Evolutionary conservation across 1,140 invertebrate genomes (phyloP), one percentile per base, ranked within the genome.

Genomic region (Epicauta chinensis): DNA sequence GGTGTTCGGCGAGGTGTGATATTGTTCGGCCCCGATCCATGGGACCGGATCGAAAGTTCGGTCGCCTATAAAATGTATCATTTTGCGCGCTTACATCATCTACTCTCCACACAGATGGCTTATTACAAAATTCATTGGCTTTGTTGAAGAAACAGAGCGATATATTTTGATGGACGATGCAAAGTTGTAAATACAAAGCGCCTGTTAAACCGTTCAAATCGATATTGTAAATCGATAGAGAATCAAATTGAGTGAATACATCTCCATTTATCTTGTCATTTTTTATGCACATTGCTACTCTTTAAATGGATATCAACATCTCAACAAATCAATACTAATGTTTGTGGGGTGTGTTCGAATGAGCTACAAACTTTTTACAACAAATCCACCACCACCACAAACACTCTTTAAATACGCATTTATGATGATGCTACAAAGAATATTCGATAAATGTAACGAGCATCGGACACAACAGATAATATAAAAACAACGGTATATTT

Each of bases 1-100:
- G 57, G 53, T 65, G 61, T 51, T 53, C 63, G 52, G 41, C 57
- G 56, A 59, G 63, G 61, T 65, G 61, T 63, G 61, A 62, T 62
- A 63, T 62, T 62, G 58, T 60, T 42, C 40, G 45, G 47, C 38
- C n/a, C n/a, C 53, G 51, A 60, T 55, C 39, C 59, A 32, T 15
- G 32, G 15, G 49, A 46, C 36, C 53, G 49, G 49, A 55, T 58
- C 56, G 49, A 60, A 63, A 46, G 51, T 53, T 55, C 56, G 54
- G 50, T 62, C 51, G 44, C 39, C 51, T 60, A 56, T 60, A 43
- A 58, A 61, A 59, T 60, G 55, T 61, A 44, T 53, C 48, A 58
- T 57, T 58, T 52, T 60, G 58, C 31, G 51, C 49, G 46, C 49
- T 56, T 59, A 49, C 57, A 53, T 59, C 53, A 23, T 23, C 23